Percentiles rank a stretch among this genome's conserved stretches.
These are phyloP conservation scores for Hirudinaria manillensis DNA, from an alignment of 2,888 invertebrate species.

Conservation along the genomic window DNA sequence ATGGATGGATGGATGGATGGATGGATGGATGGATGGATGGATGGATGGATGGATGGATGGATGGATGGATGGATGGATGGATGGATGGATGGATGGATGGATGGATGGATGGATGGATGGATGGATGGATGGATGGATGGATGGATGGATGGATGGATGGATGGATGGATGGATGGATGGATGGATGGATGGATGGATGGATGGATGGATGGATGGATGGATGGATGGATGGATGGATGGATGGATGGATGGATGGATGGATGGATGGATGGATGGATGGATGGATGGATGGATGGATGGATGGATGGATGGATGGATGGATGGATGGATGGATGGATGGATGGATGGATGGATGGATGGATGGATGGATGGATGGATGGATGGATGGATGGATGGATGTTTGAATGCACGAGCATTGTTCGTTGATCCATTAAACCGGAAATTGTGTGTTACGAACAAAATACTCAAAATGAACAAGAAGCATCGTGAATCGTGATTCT, in stretches of 20 bases:
- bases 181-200: too few relatives aligned
- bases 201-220: too few relatives aligned
- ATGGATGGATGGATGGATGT: too few relatives aligned
- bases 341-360: constrained; percentile 22
- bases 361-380: neutral
- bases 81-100: constrained; percentile 3
- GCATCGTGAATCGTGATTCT: too few relatives aligned
- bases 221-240: too few relatives aligned
- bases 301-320: constrained; percentile 12
- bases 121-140: neutral
- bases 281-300: constrained; percentile 16
- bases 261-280: constrained; percentile 13
- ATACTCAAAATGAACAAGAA: too few relatives aligned
- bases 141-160: neutral
- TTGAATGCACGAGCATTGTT: too few relatives aligned
- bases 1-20: neutral
- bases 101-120: constrained; percentile 5
- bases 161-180: neutral
- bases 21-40: constrained; percentile 6
- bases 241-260: too few relatives aligned
- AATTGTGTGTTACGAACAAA: too few relatives aligned
- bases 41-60: too few relatives aligned
- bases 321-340: constrained; percentile 19
- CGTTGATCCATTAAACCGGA: too few relatives aligned
- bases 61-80: neutral